Evolutionary conservation across 2,113 vertebrate species (phyloP).

Genomic region (Chitala chitala): DNA sequence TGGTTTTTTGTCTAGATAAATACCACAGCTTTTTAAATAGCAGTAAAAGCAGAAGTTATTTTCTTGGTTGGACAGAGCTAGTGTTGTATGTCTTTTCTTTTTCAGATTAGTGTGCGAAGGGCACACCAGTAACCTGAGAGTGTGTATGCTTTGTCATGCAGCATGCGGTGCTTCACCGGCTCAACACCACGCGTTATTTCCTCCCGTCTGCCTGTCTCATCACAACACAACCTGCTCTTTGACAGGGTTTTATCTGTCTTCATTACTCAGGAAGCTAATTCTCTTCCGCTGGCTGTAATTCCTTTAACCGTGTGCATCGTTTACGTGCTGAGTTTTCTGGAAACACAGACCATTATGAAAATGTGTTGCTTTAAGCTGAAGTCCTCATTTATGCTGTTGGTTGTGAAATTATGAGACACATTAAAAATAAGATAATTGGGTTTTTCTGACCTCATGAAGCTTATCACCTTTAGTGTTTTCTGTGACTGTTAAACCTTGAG

Average conservation of each 20-base stretch:
- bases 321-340: constrained; percentile 9
- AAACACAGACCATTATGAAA: too few relatives aligned
- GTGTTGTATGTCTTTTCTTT: too few relatives aligned
- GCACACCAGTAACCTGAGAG: too few relatives aligned
- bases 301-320: constrained; percentile 17
- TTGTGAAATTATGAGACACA: constrained; percentile 24
- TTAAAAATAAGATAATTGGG: constrained; percentile 27
- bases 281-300: constrained; percentile 21
- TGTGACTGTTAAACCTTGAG: neutral
- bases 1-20: too few relatives aligned
- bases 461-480: constrained; percentile 4
- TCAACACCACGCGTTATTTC: neutral
- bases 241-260: constrained; percentile 24
- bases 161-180: neutral
- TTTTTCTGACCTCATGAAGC: constrained; percentile 26
- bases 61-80: too few relatives aligned
- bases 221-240: neutral
- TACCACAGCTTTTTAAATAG: too few relatives aligned
- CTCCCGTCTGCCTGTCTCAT: neutral
- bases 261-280: constrained; percentile 22
- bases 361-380: constrained; percentile 19
- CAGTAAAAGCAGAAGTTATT: too few relatives aligned
- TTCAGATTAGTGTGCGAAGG: too few relatives aligned
- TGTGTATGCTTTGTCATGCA: neutral
- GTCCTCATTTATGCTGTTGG: constrained; percentile 6